Evolutionary conservation across 1,140 invertebrate genomes (phyloP), one percentile per base, ranked within the genome.

Genomic region (Musca domestica): DNA sequence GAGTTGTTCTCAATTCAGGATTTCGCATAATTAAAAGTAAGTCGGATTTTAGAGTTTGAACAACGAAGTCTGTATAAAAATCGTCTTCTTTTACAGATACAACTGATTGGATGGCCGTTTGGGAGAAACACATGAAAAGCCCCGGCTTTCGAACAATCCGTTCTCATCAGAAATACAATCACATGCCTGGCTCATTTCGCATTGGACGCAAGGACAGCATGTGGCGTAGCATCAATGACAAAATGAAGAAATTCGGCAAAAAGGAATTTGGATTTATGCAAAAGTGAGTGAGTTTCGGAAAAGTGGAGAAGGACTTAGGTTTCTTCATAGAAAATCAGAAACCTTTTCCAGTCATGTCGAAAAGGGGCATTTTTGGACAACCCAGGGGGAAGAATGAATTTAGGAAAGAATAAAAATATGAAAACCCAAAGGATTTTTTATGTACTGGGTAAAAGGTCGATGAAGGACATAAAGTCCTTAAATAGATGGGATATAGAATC

Each of bases 131-230:
- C 75, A 92, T 93, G 90, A 92, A 91, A 74, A 91, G 90, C 10
- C 80, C 87, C 17, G 87, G 88, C 74, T 93, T 92, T 72, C 87
- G 88, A 74, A 88, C 86, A 1, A 84, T 98, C 58, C 90, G 91
- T 71, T 92, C 95, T 68, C 91, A 90, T 69, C 96, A 98, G 82
- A 98, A 98, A 85, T 87, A 99, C 73, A 99, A 99, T 83, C 97
- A 99, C 82, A 96, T 98, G 81, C 96, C 97, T 0, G 96, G 96
- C 14, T 95, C 95, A 12, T 99, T 98, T 83, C 95, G 98, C 80
- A 91, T 99, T 61, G 97, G 97, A 2, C 85, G 97, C 0, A 99
- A 99, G 84, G 97, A 99, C 81, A 85, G 93, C 23, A 85, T 99
- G 47, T 99, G 96, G 95, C 85, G 90, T 19, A 95, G 95, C 76